Evolutionary conservation across 30 jellyfish, hydroid and myxozoan genomes (phyloP), one percentile per base, ranked within the genome.

Genomic region (Cassiopea xamachana): DNA sequence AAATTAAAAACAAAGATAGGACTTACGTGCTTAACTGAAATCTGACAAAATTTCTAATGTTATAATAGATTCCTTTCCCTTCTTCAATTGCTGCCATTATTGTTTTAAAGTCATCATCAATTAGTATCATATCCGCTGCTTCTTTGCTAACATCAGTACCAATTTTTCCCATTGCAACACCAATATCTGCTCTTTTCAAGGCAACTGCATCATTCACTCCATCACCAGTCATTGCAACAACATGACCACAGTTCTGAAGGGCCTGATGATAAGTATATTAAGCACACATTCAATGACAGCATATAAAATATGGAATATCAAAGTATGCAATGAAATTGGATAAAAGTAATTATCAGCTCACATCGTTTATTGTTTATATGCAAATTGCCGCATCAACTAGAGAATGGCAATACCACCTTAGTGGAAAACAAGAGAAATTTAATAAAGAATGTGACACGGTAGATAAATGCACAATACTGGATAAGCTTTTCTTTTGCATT

Each of bases 221-320:
- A 83, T 96, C 99, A 17, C 99, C 99, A 58, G 99, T 96, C 99
- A 96, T 96, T 5, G 98, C 99, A 45, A 96, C 99, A 48, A 96
- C 97, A 70, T 96, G 99, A 15, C 94, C 96, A n/a, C 96, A 74
- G 16, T 90, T 75, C 62, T 92, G 98, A 48, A 96, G 91, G n/a
- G 98, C 98, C 99, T 92, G 59, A 62, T 27, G 39, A 27, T 27
- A 27, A 27, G 39, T 27, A 27, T 27, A 27, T 27, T 27, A 27
- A 27, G 39, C 39, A 27, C 39, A 27, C 39, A 27, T 27, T 27
- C 39, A 27, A 27, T 27, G 39, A 27, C 39, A 27, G 39, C 39
- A 27, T 27, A 27, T 27, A 27, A 27, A 27, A 27, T 27, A 27
- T 27, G 39, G 39, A 27, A 27, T 27, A 27, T 27, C 39, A 27